Evolutionary conservation across 2,797 vertebrate species (phyloP).

Genomic region (Silurus aristotelis): DNA sequence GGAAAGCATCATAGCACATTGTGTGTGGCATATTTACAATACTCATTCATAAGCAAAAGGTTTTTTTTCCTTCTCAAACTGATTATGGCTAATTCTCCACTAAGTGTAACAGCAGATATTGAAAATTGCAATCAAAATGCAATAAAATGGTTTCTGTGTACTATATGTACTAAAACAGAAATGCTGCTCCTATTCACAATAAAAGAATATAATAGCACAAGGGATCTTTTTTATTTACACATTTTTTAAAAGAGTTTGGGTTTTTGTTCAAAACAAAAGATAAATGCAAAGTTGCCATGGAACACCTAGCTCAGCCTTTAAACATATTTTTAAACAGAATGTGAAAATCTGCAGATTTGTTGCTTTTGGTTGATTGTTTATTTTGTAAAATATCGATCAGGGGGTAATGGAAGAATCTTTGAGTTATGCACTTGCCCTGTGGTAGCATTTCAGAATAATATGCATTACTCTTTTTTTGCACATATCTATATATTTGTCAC

Average conservation of each 20-base stretch:
- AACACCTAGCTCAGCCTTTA: not conserved
- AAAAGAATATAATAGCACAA: not conserved
- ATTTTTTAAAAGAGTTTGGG: not conserved
- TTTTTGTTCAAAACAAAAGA: not conserved
- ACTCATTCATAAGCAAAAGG: constrained; percentile 1
- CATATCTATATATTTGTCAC: not conserved
- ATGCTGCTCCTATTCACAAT: not conserved
- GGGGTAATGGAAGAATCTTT: not conserved
- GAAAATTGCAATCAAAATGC: not conserved
- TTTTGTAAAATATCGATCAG: constrained; percentile 32
- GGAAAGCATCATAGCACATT: constrained; percentile 7
- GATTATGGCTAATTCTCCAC: constrained; percentile 5
- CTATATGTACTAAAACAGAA: not conserved
- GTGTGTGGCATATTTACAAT: not conserved
- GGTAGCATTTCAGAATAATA: not conserved
- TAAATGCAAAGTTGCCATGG: not conserved
- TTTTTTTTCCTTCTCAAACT: constrained; percentile 1
- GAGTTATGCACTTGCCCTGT: not conserved
- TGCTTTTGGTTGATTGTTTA: constrained; percentile 25
- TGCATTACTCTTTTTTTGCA: too few relatives aligned
- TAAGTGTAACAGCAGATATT: constrained; percentile 9
- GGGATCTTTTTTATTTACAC: not conserved
- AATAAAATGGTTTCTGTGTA: not conserved
- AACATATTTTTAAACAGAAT: constrained; percentile 19
- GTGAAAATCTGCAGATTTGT: constrained; percentile 7